These are phyloP conservation scores for Paralichthys olivaceus DNA, from an alignment of 2,113 vertebrate species.

Conservation along the genomic window DNA sequence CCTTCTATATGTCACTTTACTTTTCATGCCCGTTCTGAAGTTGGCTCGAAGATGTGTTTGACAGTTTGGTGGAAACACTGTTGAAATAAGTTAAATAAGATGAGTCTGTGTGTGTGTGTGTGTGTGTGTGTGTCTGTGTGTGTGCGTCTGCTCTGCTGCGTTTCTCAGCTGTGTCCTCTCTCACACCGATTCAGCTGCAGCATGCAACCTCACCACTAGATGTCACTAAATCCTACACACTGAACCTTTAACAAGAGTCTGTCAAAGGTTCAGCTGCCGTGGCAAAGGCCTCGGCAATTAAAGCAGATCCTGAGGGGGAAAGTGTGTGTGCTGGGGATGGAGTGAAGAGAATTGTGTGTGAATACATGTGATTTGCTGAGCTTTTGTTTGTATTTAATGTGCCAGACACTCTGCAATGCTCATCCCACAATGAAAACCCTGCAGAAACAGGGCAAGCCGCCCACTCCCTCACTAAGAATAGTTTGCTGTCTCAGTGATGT, in stretches of 20 bases:
- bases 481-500: conserved; percentile 37
- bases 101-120: background rate
- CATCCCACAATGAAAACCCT: conserved; percentile 46
- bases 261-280: conserved; percentile 29
- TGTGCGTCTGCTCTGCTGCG: background rate
- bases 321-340: conserved; percentile 1
- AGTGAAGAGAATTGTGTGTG: conserved; percentile 12
- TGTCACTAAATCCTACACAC: too few species aligned
- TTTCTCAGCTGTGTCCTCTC: background rate
- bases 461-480: conserved; percentile 59
- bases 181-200: too few species aligned
- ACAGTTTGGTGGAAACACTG: conserved; percentile 27
- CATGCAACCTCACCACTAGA: too few species aligned
- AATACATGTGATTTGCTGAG: conserved; percentile 29
- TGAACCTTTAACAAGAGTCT: background rate
- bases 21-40: conserved; percentile 50
- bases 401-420: conserved; percentile 33
- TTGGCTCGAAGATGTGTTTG: conserved; percentile 26
- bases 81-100: conserved; percentile 34
- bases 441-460: conserved; percentile 57
- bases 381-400: conserved; percentile 42
- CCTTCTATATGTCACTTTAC: background rate
- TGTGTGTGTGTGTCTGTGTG: background rate
- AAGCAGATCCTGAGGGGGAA: background rate
- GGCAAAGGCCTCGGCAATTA: conserved; percentile 21